Conservation (phyloP, 2,797 vertebrate species). For the Tapera naevia region DNA sequence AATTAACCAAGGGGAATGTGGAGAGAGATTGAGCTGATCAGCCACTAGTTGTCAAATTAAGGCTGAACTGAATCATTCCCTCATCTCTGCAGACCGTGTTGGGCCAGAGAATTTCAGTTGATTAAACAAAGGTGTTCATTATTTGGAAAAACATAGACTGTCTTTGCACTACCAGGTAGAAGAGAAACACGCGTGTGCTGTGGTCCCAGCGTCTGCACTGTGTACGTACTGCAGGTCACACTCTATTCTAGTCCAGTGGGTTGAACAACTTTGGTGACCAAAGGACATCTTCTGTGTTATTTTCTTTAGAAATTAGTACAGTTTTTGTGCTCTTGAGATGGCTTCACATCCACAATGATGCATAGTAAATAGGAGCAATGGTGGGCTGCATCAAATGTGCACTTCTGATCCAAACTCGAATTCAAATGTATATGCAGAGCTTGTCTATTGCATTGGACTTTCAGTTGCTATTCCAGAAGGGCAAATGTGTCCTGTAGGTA, state of each 20-base stretch:
- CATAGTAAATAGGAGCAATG: not conserved
- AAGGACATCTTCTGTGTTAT: not conserved
- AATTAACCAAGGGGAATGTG: not conserved
- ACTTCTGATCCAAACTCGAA: not conserved
- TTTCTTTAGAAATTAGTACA: not conserved
- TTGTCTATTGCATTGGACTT: not conserved
- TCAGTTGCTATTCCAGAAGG: not conserved
- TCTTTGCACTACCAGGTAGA: not conserved
- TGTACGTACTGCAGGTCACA: accelerated
- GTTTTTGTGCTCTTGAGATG: not conserved
- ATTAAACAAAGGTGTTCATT: not conserved
- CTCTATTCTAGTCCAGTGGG: not conserved
- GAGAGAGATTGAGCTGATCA: not conserved
- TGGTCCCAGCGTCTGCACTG: not conserved
- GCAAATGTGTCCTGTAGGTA: not conserved
- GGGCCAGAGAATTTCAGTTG: not conserved
- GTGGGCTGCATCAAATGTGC: accelerated
- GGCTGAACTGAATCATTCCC: not conserved
- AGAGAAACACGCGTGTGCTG: accelerated
- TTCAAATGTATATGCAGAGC: not conserved
- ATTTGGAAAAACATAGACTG: not conserved
- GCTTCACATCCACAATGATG: accelerated
- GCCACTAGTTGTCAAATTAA: not conserved
- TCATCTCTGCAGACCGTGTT: not conserved
- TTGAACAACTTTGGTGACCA: not conserved